These are phyloP conservation scores for Eristalinus aeneus DNA, from an alignment of 2,888 invertebrate species.

Conservation along the genomic window DNA sequence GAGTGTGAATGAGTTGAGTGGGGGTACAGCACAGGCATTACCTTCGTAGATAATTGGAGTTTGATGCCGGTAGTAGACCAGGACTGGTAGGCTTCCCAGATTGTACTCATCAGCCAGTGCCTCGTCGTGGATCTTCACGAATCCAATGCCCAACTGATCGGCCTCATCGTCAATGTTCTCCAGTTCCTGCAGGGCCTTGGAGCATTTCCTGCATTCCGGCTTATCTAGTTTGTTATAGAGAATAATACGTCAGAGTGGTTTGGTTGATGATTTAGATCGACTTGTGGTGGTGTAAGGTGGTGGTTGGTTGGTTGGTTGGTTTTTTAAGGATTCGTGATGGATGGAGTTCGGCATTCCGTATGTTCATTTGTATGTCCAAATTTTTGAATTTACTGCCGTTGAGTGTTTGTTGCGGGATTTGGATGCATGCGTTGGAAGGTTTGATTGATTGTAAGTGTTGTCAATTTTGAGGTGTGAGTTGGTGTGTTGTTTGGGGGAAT, in stretches of 20 bases:
- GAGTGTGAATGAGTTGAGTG: conserved; percentile 35
- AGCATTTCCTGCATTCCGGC: conserved; percentile 95
- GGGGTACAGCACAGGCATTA: conserved; percentile 79
- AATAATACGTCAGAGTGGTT: conserved; percentile 55
- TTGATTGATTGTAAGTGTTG: background rate
- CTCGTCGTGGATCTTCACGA: conserved; percentile 96
- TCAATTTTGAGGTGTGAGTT: conserved; percentile 13
- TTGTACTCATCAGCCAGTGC: conserved; percentile 95
- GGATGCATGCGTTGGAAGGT: conserved; percentile 17
- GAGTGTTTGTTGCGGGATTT: background rate
- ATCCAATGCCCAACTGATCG: conserved; percentile 95
- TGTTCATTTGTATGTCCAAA: conserved; percentile 34
- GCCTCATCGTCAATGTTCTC: conserved; percentile 98
- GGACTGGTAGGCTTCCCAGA: conserved; percentile 91
- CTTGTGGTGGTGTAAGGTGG: conserved; percentile 4
- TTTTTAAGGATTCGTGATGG: conserved; percentile 47
- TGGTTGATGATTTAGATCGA: conserved; percentile 26
- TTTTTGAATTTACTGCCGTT: background rate
- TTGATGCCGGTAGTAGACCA: conserved; percentile 96
- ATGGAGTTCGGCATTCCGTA: conserved; percentile 41
- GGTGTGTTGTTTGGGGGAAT: background rate
- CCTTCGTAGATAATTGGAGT: conserved; percentile 97
- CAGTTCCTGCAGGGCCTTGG: conserved; percentile 93
- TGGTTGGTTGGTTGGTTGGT: conserved; percentile 1
- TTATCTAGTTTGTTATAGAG: conserved; percentile 84